phyloP scores from a whole-genome alignment of 2,113 vertebrate genomes.

The Passer domesticus region DNA sequence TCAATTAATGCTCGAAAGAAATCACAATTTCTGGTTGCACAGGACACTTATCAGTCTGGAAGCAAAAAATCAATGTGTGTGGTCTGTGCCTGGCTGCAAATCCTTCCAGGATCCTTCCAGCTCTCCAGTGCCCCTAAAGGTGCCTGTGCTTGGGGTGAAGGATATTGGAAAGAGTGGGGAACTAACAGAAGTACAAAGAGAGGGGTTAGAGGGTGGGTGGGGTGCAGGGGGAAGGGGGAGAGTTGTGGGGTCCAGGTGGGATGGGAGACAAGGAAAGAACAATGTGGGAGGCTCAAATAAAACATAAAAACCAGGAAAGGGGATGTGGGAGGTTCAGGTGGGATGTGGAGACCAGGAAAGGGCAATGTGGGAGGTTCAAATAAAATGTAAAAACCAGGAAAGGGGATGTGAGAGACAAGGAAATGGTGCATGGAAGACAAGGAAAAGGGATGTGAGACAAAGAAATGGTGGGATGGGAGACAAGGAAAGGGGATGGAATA shows the following conservation, averaged over 20 bases:
- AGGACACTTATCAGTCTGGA: neutral
- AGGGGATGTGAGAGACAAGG: neutral
- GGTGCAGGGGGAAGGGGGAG: neutral
- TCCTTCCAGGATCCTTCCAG: neutral
- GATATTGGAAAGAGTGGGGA: neutral
- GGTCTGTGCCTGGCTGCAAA: neutral
- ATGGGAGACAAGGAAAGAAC: neutral
- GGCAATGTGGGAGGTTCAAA: neutral
- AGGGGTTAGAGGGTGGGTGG: neutral
- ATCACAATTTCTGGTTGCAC: neutral
- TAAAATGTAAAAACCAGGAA: no score
- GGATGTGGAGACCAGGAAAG: neutral
- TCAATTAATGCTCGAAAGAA: neutral
- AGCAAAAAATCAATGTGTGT: neutral
- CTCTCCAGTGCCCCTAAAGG: neutral
- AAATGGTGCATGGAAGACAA: no score
- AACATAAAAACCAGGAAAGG: neutral
- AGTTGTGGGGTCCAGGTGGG: neutral
- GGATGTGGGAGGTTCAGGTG: neutral
- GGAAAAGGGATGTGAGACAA: no score
- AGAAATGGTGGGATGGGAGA: no score
- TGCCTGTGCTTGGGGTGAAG: neutral
- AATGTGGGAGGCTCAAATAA: neutral
- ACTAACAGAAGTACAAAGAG: neutral
- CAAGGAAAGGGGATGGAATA: no score